phyloP scores from a whole-genome alignment of 2,888 invertebrate genomes.

The Pyrocoelia pectoralis region DNA sequence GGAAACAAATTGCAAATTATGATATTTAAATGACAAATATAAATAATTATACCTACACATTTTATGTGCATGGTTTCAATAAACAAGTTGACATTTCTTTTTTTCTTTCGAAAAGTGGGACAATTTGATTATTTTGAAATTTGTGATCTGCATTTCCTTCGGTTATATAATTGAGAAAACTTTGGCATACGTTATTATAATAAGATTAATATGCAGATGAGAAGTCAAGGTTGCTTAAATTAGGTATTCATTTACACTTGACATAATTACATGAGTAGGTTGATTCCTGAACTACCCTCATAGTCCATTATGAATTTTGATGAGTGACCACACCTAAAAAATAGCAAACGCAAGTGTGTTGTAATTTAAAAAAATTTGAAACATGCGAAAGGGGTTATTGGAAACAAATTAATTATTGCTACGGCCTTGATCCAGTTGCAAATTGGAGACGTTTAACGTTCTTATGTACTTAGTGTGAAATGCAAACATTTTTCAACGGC shows the following conservation, averaged over 20 bases:
- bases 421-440: slow-evolving; percentile 10
- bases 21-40: not conserved
- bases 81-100: slow-evolving; percentile 9
- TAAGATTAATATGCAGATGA: not conserved
- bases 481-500: no score
- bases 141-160: no score
- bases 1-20: not conserved
- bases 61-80: not conserved
- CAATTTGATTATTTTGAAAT: no score
- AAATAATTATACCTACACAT: not conserved
- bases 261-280: not conserved
- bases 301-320: no score
- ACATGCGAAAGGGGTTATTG: no score
- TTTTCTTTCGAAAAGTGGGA: not conserved
- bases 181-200: not conserved
- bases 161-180: no score
- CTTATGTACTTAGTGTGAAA: no score
- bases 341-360: no score
- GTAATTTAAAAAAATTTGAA: no score
- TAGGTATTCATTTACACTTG: not conserved
- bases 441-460: not conserved
- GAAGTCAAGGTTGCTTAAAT: not conserved
- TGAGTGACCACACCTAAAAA: no score
- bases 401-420: not conserved
- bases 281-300: no score